A percentile compares a stretch with the other conserved stretches of the same genome.
These are phyloP conservation scores for Guaruba guarouba DNA, from an alignment of 2,113 vertebrate genomes.

Conservation along the genomic window DNA sequence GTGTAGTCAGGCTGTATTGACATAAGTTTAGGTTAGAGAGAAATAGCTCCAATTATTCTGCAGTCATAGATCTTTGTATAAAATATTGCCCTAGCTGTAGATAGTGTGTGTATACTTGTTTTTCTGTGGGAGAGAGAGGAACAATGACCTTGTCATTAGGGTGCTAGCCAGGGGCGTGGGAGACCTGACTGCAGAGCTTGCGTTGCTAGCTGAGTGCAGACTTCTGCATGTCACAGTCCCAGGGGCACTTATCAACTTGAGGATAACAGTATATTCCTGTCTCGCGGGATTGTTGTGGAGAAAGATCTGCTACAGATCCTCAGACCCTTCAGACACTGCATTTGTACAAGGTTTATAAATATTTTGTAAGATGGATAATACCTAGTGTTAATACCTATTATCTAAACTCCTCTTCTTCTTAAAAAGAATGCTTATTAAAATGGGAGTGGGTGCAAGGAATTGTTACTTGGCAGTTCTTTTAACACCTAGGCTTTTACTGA, in stretches of 20 bases:
- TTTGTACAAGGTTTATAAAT: neutral
- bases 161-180: constrained; percentile 48
- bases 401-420: neutral
- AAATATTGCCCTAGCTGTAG: constrained; percentile 36
- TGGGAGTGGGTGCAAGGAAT: neutral
- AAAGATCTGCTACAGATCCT: neutral
- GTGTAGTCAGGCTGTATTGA: constrained; percentile 41
- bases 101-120: constrained; percentile 12
- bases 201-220: constrained; percentile 5
- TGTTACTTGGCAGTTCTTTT: neutral
- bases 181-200: constrained; percentile 38
- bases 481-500: neutral
- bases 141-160: constrained; percentile 41
- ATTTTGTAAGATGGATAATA: neutral
- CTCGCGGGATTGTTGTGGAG: neutral
- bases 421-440: neutral
- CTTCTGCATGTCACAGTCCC: neutral
- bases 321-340: neutral
- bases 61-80: constrained; percentile 34
- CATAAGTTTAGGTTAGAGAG: constrained; percentile 60
- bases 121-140: constrained; percentile 44
- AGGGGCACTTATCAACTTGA: constrained; percentile 16
- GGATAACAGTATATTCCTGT: constrained; percentile 1
- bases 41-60: constrained; percentile 54
- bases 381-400: neutral